These are phyloP conservation scores for Dolichallabes microphthalmus DNA, from an alignment of 2,113 vertebrate genomes.

Conservation along the genomic window DNA sequence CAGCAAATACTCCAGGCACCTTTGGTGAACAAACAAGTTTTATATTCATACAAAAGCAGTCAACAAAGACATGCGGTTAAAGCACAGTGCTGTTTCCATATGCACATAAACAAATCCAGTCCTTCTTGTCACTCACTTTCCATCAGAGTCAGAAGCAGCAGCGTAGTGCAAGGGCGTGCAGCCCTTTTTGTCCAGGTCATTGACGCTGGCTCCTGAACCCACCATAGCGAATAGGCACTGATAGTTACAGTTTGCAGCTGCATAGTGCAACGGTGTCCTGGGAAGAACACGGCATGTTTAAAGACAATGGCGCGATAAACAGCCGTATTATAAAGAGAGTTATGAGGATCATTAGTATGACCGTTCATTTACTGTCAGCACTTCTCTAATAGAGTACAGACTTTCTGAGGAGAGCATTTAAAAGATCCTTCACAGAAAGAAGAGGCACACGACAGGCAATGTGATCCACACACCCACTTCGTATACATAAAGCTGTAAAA, in stretches of 20 bases:
- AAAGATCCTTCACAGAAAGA: neutral
- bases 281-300: neutral
- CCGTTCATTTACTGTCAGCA: neutral
- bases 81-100: neutral
- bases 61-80: neutral
- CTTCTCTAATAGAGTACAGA: neutral
- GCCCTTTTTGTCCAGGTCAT: conserved; percentile 92
- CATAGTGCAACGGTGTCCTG: conserved; percentile 96
- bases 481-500: neutral
- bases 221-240: conserved; percentile 99
- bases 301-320: neutral
- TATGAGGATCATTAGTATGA: neutral
- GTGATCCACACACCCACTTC: neutral
- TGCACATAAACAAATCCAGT: neutral
- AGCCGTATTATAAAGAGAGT: neutral
- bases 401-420: neutral
- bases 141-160: conserved; percentile 93
- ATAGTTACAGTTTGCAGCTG: conserved; percentile 99
- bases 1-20: conserved; percentile 98
- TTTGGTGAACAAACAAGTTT: conserved; percentile 50
- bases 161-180: conserved; percentile 97
- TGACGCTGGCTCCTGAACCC: conserved; percentile 96
- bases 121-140: conserved; percentile 80
- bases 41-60: neutral
- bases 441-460: neutral